Evolutionary conservation across 2,113 vertebrate genomes (phyloP), one percentile per base, ranked within the genome.

Genomic region (Entomyzon cyanotis): DNA sequence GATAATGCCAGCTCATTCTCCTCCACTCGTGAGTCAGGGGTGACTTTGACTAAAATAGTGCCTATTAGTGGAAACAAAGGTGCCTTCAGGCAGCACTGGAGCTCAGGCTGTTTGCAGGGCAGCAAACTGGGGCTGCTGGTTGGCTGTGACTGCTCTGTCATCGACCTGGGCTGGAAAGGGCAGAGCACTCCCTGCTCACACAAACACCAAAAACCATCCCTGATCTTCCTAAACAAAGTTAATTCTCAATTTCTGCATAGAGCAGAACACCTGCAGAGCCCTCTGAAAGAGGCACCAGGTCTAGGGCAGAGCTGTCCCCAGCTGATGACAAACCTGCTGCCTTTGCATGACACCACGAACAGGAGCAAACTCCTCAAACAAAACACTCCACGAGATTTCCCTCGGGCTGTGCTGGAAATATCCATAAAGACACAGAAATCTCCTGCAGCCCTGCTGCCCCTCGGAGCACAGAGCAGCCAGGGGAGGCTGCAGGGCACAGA

Each of bases 291-390:
- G 56, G 52, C 42, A 46, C 4, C 30, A 25, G 39, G 42, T 22
- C 41, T 50, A 12, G 85, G 31, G 35, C 5, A 4, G 56, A 47
- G 13, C 25, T 7, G 15, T 28, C 10, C 65, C 16, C 30, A 10
- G 6, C n/a, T 0, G 41, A 53, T 0, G 3, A 1, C 7, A 6
- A 44, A 9, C 11, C 41, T 17, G 11, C 41, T 10, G 3, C 22
- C 30, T 4, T 0, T 2, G 24, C 31, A 2, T 4, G 3, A 7
- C n/a, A 16, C 46, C 2, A 10, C 1, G 28, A 1, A 2, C 5
- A 30, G 4, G 2, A 12, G 19, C n/a, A 68, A 80, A 73, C 15
- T 7, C 20, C 8, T 5, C 12, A 76, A 9, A 9, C 3, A 25
- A 13, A 46, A 0, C 27, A 33, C 42, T 30, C 62, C 7, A 2